Base-by-base conservation (phyloP, 2,797 vertebrate genomes). In the Hylomyscus alleni region DNA sequence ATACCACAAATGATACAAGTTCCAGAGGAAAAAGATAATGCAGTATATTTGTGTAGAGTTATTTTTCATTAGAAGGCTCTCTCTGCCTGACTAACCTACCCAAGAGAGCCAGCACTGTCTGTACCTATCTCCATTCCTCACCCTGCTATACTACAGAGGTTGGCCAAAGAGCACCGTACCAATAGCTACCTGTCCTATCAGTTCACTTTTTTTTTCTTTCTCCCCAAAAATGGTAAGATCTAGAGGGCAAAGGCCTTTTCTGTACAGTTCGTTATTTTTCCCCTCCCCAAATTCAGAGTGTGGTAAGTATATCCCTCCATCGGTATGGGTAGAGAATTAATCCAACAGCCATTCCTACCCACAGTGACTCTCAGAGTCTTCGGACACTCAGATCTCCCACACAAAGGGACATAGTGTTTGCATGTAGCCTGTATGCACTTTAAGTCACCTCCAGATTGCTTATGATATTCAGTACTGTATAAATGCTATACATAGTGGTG, bases 221-320 rank as follows among this genome's bases (percentile, higher is more conserved):
- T 2, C 58, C 15, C n/a, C n/a, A n/a, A n/a, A 19, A 85, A 76
- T 34, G n/a, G 17, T 72, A 94, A 82, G 50, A 17, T 83, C 54
- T 69, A 19, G 34, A 89, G 6, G 44, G 13, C 54, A 62, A 94
- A 95, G 29, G 62, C 6, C n/a, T 91, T 87, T 95, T 83, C 88
- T 89, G 22, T 69, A 22, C 67, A 47, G 26, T 91, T 92, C 20
- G 34, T 80, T 14, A 34, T 75, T 80, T 62, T 94, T 9, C 67
- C 67, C 15, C 17, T 1, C 67, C 31, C n/a, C 14, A 80, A 73
- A 82, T 29, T 26, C 72, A 92, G 52, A 80, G 67, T 6, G 6
- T 65, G 62, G 17, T n/a, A 65, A 89, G 34, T 29, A 77, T 20
- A n/a, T 77, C 47, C 15, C 37, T 67, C n/a, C 44, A 29, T 65